Conservation (phyloP, 2,113 vertebrate species). For the Alexandromys fortis region DNA sequence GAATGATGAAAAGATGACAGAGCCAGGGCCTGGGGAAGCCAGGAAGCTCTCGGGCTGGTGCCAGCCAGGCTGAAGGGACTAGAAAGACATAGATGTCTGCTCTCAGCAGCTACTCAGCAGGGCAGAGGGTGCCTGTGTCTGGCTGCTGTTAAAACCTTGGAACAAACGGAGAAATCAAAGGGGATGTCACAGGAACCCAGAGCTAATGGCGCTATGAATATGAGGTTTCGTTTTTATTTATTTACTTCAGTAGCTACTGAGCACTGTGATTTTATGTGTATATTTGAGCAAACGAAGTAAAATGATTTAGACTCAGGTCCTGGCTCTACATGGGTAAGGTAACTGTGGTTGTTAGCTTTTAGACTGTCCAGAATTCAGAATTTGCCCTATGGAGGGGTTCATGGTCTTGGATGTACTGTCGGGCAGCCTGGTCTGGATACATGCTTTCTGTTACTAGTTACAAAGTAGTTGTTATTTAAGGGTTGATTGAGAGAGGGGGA, state of each 20-base stretch:
- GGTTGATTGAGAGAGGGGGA: no score
- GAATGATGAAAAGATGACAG: not conserved
- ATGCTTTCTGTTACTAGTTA: not conserved
- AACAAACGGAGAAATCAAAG: not conserved
- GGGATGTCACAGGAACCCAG: not conserved
- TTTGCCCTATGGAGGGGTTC: not conserved
- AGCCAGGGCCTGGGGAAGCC: not conserved
- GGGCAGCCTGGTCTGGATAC: not conserved
- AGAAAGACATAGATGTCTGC: fast-evolving
- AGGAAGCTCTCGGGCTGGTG: not conserved
- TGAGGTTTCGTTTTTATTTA: not conserved
- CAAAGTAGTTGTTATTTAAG: not conserved
- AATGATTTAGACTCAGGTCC: not conserved
- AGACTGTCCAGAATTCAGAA: constrained; percentile 15
- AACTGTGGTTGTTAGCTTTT: not conserved
- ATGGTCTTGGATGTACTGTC: not conserved
- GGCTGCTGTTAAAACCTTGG: not conserved
- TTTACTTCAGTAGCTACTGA: not conserved
- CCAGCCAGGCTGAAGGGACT: not conserved
- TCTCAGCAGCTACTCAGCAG: not conserved
- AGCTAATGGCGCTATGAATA: not conserved
- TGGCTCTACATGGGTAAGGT: not conserved
- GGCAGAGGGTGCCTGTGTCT: not conserved
- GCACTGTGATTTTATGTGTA: not conserved
- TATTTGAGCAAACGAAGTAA: not conserved